Conservation (phyloP, 2,888 invertebrate genomes). For the Brachypterus glaber region DNA sequence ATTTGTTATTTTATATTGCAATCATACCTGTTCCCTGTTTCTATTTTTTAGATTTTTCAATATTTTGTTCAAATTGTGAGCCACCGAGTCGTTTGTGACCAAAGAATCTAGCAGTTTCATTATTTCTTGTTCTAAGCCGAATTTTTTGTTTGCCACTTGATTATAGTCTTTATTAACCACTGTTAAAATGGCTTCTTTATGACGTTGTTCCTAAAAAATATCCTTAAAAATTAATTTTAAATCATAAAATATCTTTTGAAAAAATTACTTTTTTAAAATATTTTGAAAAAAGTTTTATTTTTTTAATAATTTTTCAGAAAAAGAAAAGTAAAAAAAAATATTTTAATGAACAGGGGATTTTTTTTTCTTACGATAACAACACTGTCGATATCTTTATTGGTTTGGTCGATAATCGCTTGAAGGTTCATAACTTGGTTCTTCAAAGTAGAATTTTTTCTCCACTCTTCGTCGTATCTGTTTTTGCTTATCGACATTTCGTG, state of each 20-base stretch:
- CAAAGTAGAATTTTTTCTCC: conserved; percentile 42
- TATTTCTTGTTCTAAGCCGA: conserved; percentile 55
- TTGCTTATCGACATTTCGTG: conserved; percentile 46
- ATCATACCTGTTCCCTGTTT: conserved; percentile 14
- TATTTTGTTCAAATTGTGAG: conserved; percentile 39
- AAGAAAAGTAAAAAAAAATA: neutral
- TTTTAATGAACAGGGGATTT: conserved; percentile 2
- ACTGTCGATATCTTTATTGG: conserved; percentile 51
- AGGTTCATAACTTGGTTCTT: conserved; percentile 49
- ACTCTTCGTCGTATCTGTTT: conserved; percentile 45
- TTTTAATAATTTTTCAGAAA: too few species aligned
- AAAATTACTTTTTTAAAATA: too few species aligned
- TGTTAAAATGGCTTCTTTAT: conserved; percentile 17
- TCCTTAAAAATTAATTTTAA: conserved; percentile 4
- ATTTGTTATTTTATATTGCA: neutral
- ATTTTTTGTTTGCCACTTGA: conserved; percentile 45
- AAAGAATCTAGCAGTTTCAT: conserved; percentile 56
- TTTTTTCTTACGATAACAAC: conserved; percentile 40
- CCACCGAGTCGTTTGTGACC: conserved; percentile 58
- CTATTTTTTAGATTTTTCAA: conserved; percentile 16
- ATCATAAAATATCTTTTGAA: too few species aligned
- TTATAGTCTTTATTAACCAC: conserved; percentile 40
- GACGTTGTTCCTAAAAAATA: conserved; percentile 22
- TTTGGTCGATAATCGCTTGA: conserved; percentile 50
- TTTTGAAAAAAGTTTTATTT: too few species aligned